Evolutionary conservation across 64 coral and sea anemone genomes (phyloP), one percentile per base, ranked within the genome.

Genomic region (Montipora cactus): DNA sequence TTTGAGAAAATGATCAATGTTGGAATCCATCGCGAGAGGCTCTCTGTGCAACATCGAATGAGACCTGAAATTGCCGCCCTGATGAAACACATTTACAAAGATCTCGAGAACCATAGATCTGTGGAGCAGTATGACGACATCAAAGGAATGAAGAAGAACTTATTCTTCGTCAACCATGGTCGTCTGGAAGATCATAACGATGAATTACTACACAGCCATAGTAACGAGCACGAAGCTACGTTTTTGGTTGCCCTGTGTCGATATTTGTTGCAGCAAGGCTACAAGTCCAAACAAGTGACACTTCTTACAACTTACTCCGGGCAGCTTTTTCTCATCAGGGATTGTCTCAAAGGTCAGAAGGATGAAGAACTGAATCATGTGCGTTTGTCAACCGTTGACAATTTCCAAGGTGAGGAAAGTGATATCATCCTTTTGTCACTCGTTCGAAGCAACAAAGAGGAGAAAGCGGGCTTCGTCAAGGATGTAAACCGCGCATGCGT

Each of bases 31-130:
- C 89, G 89, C 23, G 91, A 88, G 5, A 75, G 61, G 7, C 44
- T 98, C 9, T 91, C 94, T 6, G 84, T 98, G 11, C 97, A 98
- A 83, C 97, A 98, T 89, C 91, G 97, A 48, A 98, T 98, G 97
- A 78, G 94, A 21, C 97, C 97, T 69, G 88, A 95, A 75, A 98
- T 98, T 57, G 91, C 97, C 2, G 19, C 77, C 14, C 45, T 98
- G 1, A 71, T 98, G 83, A 87, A 47, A 2, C 97, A 98, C 91
- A 98, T 95, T 62, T 98, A 98, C 46, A 11, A 90, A 16, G 91
- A 91, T 64, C 84, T 98, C 37, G 11, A 95, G 46, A 92, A 95
- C 47, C 88, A 95, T 4, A 3, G 49, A 12, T 89, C 88, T 4
- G 97, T 98, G 5, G 57, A 88, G 9, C 50, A 80, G 1, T 98